Conservation (phyloP, 2,888 invertebrate species). For the Trachelus stipa region DNA sequence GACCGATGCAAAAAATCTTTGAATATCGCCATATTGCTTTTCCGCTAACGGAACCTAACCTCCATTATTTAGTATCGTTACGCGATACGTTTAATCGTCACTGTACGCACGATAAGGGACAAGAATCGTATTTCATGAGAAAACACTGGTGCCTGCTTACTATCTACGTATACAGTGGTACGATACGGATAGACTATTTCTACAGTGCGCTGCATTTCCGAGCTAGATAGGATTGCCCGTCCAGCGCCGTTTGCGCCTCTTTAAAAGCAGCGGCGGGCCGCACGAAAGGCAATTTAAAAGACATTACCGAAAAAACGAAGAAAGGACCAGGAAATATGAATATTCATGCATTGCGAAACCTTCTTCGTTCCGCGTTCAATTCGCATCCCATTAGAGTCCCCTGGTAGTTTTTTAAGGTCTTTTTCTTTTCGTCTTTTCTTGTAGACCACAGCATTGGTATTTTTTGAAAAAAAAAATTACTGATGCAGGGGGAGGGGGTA, state of each 20-base stretch:
- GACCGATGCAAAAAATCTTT: background rate
- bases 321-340: conserved; percentile 43
- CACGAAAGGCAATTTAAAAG: conserved; percentile 37
- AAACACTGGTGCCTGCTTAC: background rate
- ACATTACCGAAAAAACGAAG: conserved; percentile 29
- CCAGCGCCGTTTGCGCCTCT: background rate
- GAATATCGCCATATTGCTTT: background rate
- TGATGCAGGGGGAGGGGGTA: no score
- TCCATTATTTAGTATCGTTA: background rate
- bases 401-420: background rate
- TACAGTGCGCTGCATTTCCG: conserved; percentile 39
- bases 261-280: conserved; percentile 32
- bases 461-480: background rate
- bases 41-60: background rate
- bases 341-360: conserved; percentile 27
- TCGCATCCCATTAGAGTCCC: conserved; percentile 19
- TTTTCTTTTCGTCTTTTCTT: background rate
- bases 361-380: conserved; percentile 13
- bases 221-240: conserved; percentile 34
- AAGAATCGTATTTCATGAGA: background rate
- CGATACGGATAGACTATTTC: background rate
- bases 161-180: background rate
- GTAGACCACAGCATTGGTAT: background rate
- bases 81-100: background rate
- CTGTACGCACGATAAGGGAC: background rate